Evolutionary conservation across 2,113 vertebrate species (phyloP), one percentile per base, ranked within the genome.

Genomic region (Clarias batrachus): DNA sequence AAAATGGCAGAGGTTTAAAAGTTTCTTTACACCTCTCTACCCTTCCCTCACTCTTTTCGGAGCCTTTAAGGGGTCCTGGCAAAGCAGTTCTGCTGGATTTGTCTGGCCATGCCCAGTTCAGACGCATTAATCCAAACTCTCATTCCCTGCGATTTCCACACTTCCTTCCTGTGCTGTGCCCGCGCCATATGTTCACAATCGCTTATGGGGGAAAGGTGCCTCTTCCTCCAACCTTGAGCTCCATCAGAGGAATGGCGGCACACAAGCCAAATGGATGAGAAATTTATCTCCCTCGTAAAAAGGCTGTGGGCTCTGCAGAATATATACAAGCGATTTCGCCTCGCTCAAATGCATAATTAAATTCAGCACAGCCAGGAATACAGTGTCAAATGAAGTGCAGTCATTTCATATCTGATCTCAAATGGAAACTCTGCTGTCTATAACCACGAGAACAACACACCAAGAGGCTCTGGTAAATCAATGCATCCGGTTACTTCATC

Each of bases 141-240:
- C 93, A 94, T 94, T 95, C 93, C 93, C 92, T 89, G 92, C 94
- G 90, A 94, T 95, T 95, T 95, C 89, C 93, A 94, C 93, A 94
- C 94, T 93, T 93, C 88, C 91, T 93, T 93, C 93, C 88, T 92
- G 91, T 57, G 79, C 84, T 84, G 62, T 19, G 70, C 83, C 83
- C 90, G 90, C 70, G 85, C 92, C 92, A 93, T 93, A 94, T 93
- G 92, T 93, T 93, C 93, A 93, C 92, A 92, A 92, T 92, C 91
- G 92, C 92, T 93, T 93, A 92, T 90, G 85, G 87, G 88, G 86
- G 82, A 73, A 90, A 91, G 90, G 92, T 92, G 91, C 91, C 90
- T 91, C 90, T 92, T 93, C 91, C 90, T 89, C 78, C 88, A 85
- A 86, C 91, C 90, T 92, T 89, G 91, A 93, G 88, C 90, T 81